Percentiles rank a stretch among this genome's conserved stretches.
Conservation (phyloP, 1,140 invertebrate genomes). For the Drosophila kanapiae region DNA sequence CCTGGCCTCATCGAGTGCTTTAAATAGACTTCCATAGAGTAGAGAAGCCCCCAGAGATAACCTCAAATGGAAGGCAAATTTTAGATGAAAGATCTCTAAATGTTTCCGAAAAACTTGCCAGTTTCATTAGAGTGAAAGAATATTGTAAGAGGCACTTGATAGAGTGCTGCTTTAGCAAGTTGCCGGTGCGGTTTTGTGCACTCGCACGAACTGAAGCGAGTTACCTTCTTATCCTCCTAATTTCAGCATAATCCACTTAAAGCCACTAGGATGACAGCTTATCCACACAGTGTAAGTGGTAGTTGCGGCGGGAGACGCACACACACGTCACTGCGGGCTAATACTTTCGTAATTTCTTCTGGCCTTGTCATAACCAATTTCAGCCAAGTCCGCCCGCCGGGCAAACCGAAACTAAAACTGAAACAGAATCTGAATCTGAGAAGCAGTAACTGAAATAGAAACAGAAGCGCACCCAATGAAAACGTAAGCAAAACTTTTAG, state of each 20-base stretch:
- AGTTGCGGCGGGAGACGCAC: background rate
- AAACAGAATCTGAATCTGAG: conserved; percentile 10
- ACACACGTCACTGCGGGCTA: conserved; percentile 62
- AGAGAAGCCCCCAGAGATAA: background rate
- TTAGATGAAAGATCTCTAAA: background rate
- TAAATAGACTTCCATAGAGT: conserved; percentile 31
- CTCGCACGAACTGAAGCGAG: conserved; percentile 4
- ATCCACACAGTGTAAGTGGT: background rate
- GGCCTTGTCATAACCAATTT: conserved; percentile 70
- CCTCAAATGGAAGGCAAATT: background rate
- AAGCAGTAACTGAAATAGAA: conserved; percentile 22
- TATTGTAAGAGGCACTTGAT: background rate
- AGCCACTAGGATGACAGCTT: conserved; percentile 20
- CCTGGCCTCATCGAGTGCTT: conserved; percentile 28
- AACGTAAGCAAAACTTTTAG: conserved; percentile 67
- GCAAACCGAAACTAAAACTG: conserved; percentile 33
- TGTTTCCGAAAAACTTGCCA: background rate
- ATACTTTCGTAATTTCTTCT: conserved; percentile 74
- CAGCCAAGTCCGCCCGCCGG: conserved; percentile 20
- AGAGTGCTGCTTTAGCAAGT: background rate
- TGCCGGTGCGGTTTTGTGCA: conserved; percentile 7
- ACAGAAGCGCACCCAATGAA: conserved; percentile 31
- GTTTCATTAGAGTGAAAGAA: background rate
- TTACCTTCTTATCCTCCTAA: conserved; percentile 9
- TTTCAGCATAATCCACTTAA: conserved; percentile 38